phyloP scores from a whole-genome alignment of 2,113 vertebrate genomes.

The Nicator chloris region DNA sequence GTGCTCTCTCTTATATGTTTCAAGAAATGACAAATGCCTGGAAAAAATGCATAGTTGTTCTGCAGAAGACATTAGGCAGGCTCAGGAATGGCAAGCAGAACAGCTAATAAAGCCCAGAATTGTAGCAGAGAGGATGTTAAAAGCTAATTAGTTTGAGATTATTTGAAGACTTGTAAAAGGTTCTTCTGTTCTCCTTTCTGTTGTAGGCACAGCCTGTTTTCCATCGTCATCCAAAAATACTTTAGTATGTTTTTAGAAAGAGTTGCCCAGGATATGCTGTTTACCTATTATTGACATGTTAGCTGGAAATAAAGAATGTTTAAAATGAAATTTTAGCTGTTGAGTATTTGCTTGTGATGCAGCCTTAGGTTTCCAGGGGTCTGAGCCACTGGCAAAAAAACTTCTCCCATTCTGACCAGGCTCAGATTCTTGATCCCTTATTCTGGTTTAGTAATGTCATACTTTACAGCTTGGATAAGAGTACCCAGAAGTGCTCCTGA shows the following conservation, averaged over 20 bases:
- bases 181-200: slow-evolving; percentile 25
- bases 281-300: neutral
- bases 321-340: neutral
- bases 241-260: neutral
- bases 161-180: slow-evolving; percentile 24
- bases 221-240: neutral
- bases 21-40: slow-evolving; percentile 47
- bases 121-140: slow-evolving; percentile 28
- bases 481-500: neutral
- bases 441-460: neutral
- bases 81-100: neutral
- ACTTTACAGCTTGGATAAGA: neutral
- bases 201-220: neutral
- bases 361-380: neutral
- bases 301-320: neutral
- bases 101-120: slow-evolving; percentile 26
- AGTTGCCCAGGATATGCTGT: neutral
- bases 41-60: slow-evolving; percentile 32
- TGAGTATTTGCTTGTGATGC: neutral
- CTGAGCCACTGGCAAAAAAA: neutral
- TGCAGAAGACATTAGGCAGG: slow-evolving; percentile 25
- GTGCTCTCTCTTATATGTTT: slow-evolving; percentile 21
- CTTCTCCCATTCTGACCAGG: neutral
- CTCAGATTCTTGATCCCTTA: neutral
- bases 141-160: slow-evolving; percentile 51